Base-by-base conservation (phyloP, 2,113 vertebrate genomes). In the Buteo buteo region DNA sequence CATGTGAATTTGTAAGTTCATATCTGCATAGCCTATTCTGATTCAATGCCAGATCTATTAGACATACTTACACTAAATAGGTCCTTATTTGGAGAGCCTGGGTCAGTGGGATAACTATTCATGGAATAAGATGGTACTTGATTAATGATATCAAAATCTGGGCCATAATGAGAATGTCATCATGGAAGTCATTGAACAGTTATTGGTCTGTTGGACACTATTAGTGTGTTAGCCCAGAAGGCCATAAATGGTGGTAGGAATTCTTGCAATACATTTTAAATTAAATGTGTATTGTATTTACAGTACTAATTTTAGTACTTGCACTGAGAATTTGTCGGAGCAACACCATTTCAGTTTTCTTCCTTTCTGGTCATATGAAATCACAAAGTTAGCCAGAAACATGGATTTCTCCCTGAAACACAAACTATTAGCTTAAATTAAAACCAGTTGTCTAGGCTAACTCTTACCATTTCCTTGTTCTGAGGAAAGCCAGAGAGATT, bases 231-330 rank as follows among this genome's bases (percentile, higher is more conserved):
- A 83, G n/a, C 79, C 73, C 77, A 93, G 65, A 94, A 89, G 45
- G 36, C 81, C 76, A 90, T 93, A 94, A 90, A 96, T 86, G 72
- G 88, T 87, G 73, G 20, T 70, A 82, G 69, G 38, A 90, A 80
- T 86, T 36, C 55, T 85, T 82, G 74, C 83, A 84, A 69, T 82
- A 78, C 62, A 67, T 59, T 76, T 38, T 36, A 58, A 25, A 66
- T 91, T 31, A 82, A 92, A 91, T 92, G 42, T 58, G 31, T 72
- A 58, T 57, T 95, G 87, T 93, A 96, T 96, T 97, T 96, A 50
- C 32, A 65, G 61, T 89, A 72, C 90, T 96, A 91, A 93, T 96
- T 96, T 92, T 91, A 65, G 81, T 86, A 88, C 88, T 96, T 97
- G 76, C 85, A 55, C 69, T 38, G 86, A 90, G 96, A 40, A 93